These are phyloP conservation scores for Panurus biarmicus DNA, from an alignment of 2,113 vertebrate genomes.

Conservation along the genomic window DNA sequence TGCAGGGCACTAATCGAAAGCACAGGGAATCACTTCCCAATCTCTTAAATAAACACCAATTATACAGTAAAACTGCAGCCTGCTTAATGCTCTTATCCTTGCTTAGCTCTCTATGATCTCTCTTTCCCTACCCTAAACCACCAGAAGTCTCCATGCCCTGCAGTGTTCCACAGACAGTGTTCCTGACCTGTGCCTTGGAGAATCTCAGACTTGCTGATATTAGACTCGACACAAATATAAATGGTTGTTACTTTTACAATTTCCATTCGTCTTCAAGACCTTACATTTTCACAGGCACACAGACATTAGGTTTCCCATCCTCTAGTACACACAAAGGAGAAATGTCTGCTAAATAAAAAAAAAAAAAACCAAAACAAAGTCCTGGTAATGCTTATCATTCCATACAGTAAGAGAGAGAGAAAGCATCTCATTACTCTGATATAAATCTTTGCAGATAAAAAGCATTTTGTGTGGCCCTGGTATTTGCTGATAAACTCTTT, in stretches of 20 bases:
- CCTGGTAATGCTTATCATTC: background rate
- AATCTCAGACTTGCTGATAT: background rate
- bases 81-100: background rate
- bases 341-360: background rate
- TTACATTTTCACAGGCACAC: background rate
- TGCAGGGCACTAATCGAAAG: background rate
- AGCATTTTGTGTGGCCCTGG: background rate
- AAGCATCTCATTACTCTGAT: background rate
- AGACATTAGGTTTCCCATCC: background rate
- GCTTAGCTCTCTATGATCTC: background rate
- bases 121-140: background rate
- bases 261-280: background rate
- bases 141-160: background rate
- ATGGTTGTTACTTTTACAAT: background rate
- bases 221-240: fast-evolving
- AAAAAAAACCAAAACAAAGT: background rate
- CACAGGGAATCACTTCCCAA: background rate
- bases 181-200: background rate
- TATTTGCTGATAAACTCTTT: background rate
- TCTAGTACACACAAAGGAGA: background rate
- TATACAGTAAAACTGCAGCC: background rate
- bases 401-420: background rate
- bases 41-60: background rate
- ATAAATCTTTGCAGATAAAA: background rate
- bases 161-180: background rate